Conservation (phyloP, 2,113 vertebrate genomes). For the Microcebus tavaratra region DNA sequence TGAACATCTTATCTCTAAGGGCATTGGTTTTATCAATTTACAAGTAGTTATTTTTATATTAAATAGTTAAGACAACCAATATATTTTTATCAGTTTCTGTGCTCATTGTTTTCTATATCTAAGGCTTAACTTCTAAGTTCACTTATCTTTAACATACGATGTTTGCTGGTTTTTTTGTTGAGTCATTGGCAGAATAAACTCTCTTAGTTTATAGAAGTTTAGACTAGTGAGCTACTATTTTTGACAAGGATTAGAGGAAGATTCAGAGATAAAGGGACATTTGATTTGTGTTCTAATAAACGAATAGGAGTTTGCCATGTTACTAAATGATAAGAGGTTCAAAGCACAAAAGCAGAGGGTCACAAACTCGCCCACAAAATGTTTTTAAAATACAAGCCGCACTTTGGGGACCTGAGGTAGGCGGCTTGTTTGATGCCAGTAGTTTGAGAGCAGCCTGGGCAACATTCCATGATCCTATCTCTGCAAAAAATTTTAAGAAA, state of each 20-base stretch:
- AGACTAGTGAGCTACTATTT: constrained; percentile 15
- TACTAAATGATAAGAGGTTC: not conserved
- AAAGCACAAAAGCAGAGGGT: not conserved
- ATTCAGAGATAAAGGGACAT: not conserved
- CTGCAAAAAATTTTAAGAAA: not conserved
- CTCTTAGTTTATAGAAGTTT: not conserved
- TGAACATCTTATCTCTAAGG: not conserved
- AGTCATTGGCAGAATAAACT: not conserved
- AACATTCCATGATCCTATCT: not conserved
- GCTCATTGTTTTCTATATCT: not conserved
- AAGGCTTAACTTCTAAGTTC: not conserved
- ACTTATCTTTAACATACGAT: not conserved
- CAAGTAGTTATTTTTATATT: not conserved
- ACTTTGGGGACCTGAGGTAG: no score
- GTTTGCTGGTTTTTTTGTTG: not conserved
- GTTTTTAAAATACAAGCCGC: not conserved
- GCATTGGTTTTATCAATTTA: not conserved
- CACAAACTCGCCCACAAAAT: not conserved
- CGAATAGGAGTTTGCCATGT: not conserved
- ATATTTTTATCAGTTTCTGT: not conserved
- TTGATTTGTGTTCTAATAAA: not conserved
- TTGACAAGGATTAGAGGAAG: not conserved
- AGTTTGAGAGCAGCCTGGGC: no score
- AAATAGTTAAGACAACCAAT: not conserved
- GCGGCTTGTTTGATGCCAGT: no score